Base-by-base conservation (phyloP, 35 echinoderm and acorn worm species). In the Eucidaris tribuloides region DNA sequence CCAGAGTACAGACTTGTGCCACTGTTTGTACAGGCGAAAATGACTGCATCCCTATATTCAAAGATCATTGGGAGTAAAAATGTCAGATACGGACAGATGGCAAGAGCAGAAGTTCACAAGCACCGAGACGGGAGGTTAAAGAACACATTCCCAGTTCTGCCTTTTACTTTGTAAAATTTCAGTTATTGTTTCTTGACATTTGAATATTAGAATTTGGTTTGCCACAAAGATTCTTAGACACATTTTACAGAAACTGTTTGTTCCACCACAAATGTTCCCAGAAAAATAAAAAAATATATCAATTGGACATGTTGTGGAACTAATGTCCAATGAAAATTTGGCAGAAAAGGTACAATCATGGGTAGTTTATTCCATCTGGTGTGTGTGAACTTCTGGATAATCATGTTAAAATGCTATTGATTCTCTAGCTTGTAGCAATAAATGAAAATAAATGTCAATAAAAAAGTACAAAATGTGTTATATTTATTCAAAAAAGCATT, bases 1-100 rank as follows among this genome's bases (percentile, higher is more conserved):
- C 92, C 92, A 71, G 86, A 82, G 46, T 86, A 94, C 22, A 94
- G 84, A 90, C 92, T 94, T n/a, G 92, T 94, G 39, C 92, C 86
- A 81, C 79, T 88, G 38, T 94, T 94, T 4, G 82, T 61, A 38
- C 42, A 81, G 4, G 87, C 82, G 80, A 94, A 94, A 28, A 89
- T 55, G 40, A 94, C 76, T 49, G 78, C 88, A 54, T 94, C 92
- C 54, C 92, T 94, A 74, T 38, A 74, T 74, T 74, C 68, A 74
- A 74, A 74, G 68, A 74, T 44, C 28, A 74, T 74, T 19, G 68
- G 65, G 68, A 74, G 38, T 74, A n/a, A 74, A 23, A 74, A 23
- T 40, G 37, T 74, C 68, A 74, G 68, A 74, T 38, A 18, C 9
- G 9, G 68, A 35, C 68, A 74, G 25, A 74, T 74, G 68, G 68